phyloP scores from a whole-genome alignment of 1,140 invertebrate species.

The Ostrea edulis region DNA sequence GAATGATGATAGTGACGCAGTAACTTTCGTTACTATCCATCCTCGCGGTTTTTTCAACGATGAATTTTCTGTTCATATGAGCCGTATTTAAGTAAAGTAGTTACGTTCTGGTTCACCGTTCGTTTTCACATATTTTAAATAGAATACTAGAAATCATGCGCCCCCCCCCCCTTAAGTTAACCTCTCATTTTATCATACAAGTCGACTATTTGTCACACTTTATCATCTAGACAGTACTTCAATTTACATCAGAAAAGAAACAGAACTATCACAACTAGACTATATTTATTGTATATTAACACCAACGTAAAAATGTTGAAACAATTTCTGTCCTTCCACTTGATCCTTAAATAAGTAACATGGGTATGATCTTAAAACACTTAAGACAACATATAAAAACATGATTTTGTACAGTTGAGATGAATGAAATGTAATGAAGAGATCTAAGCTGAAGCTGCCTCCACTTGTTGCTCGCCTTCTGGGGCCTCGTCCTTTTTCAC shows the following conservation, averaged over 20 bases:
- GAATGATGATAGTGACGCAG: too few species aligned
- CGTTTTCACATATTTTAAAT: too few species aligned
- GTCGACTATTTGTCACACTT: too few species aligned
- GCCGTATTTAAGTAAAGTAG: too few species aligned
- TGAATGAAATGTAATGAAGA: constrained; percentile 42
- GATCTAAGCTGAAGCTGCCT: constrained; percentile 57
- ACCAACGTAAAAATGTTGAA: constrained; percentile 15
- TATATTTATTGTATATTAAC: constrained; percentile 42
- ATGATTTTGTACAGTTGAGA: constrained; percentile 27
- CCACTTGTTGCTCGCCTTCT: constrained; percentile 56
- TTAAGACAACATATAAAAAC: constrained; percentile 41
- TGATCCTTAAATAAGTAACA: constrained; percentile 43
- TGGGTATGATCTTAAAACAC: constrained; percentile 40
- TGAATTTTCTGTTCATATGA: too few species aligned
- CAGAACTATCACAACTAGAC: constrained; percentile 4
- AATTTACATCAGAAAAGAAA: not conserved
- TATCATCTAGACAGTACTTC: too few species aligned
- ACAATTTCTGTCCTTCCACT: constrained; percentile 30
- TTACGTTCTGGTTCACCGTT: too few species aligned
- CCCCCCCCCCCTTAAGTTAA: too few species aligned
- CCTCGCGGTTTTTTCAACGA: too few species aligned
- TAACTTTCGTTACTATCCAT: too few species aligned
- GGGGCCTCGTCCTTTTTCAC: constrained; percentile 61
- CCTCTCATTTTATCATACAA: too few species aligned
- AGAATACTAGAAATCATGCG: too few species aligned